Evolutionary conservation across 2,888 invertebrate genomes (phyloP), one percentile per base, ranked within the genome.

Genomic region (Platycheirus rosarum): DNA sequence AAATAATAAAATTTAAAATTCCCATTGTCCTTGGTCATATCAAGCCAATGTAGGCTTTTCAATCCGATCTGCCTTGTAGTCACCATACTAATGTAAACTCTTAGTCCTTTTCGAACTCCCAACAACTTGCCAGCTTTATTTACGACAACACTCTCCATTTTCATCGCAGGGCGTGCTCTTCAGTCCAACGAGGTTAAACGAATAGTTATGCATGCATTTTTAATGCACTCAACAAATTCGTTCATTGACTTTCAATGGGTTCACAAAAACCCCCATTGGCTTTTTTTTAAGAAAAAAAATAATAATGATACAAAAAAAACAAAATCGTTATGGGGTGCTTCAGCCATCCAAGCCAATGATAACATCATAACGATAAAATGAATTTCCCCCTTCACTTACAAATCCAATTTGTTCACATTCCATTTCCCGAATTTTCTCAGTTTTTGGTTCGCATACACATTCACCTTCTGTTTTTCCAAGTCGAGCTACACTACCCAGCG

Each of bases 171-270:
- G 32, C 5, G 20, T 20, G 8, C n/a, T 13, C 29, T 3, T 16
- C 32, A 46, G 42, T 51, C 6, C 57, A 75, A 75, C 44, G n/a
- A 62, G 68, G 75, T 68, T 60, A 62, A 75, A 62, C 51, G 37
- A 23, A 53, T 60, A 75, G 68, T 69, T 75, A 75, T 68, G 75
- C 66, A 66, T 49, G n/a, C n/a, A n/a, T n/a, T 63, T 55, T 65
- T 57, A n/a, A 65, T 75, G 68, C 68, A 69, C 62, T 75, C 68
- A 75, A 69, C 75, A 69, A 75, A 68, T 75, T 75, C 53, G 75
- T 75, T 75, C 62, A 68, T 69, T 53, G 75, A 68, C 75, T 75
- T 46, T 44, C 6, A 32, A 29, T 49, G 57, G 16, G 14, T 37
- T 13, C 49, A n/a, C 26, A 46, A n/a, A n/a, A n/a, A n/a, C n/a